Evolutionary conservation across 64 coral and sea anemone species (phyloP), one percentile per base, ranked within the genome.

Genomic region (Montipora cactus): DNA sequence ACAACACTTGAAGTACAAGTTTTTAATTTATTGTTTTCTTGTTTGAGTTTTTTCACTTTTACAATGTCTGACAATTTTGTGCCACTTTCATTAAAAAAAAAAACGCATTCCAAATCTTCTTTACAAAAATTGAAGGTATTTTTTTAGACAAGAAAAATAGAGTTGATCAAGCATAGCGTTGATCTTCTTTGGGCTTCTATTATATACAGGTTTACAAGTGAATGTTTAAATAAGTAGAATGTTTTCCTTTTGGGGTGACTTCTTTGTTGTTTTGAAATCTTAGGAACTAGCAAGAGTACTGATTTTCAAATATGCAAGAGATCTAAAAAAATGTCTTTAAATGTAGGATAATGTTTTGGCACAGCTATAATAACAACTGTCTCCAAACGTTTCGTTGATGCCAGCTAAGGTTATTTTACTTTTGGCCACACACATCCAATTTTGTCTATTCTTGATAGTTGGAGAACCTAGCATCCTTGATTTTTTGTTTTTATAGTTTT

Each of bases 11-110:
- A 64, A 18, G 59, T 84, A 48, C 81, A 84, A 67, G 81, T 19
- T 46, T 64, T 84, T 44, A 67, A 84, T 67, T 83, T 67, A 18
- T 84, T 64, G 61, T 64, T 64, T 67, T 44, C 28, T 3, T 20
- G 44, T 67, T 47, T 48, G 52, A 10, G 52, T 1, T 0, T 25
- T 61, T 51, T 64, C 13, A 19, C 28, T 84, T 46, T 67, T 13
- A 68, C 37, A 84, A 47, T 62, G 15, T 8, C 53, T 57, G 11
- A 57, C 7, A 57, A 57, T 57, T 6, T 57, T 8, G 53, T 57
- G 11, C 53, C 53, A 57, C 53, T 57, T 57, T 8, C 53, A 57
- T 57, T 11, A 6, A 6, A 6, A 6, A 6, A 61, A 61, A 2
- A 61, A 62, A 59, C 59, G 37, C 53, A 64, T 44, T 82, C 55